A percentile compares a stretch with the other conserved stretches of the same genome.
phyloP scores from a whole-genome alignment of 1,140 invertebrate genomes.

The Euura lappo region DNA sequence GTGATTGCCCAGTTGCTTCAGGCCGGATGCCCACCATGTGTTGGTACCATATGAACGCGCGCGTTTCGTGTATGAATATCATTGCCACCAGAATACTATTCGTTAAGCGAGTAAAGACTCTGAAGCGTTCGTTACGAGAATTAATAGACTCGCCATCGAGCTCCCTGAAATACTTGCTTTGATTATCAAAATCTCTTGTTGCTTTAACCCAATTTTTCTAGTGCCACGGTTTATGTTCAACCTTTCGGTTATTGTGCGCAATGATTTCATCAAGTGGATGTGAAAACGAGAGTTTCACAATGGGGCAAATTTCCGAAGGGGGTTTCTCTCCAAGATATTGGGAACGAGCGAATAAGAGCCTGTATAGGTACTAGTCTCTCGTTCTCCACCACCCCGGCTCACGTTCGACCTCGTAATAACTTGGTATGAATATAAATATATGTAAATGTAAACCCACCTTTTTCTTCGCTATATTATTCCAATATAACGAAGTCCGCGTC shows the following conservation, averaged over 20 bases:
- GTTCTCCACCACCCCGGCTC: neutral
- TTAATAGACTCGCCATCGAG: conserved; percentile 27
- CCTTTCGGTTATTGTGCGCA: too few relatives aligned
- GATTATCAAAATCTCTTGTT: conserved; percentile 2
- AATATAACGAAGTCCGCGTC: conserved; percentile 23
- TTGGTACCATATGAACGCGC: too few relatives aligned
- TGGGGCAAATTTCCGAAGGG: neutral
- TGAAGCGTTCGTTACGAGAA: conserved; percentile 37
- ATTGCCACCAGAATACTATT: conserved; percentile 31
- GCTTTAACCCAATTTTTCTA: neutral
- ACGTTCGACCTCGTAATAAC: conserved; percentile 18
- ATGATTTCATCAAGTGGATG: too few relatives aligned
- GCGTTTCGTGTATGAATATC: conserved; percentile 2
- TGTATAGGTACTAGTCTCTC: neutral
- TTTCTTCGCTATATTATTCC: conserved; percentile 10
- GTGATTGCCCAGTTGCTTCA: conserved; percentile 34
- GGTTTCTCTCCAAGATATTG: neutral
- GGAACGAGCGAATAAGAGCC: neutral
- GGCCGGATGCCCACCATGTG: neutral
- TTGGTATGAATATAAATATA: conserved; percentile 33
- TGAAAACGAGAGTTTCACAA: neutral
- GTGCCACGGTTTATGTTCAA: too few relatives aligned
- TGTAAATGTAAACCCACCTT: conserved; percentile 27
- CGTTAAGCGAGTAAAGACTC: conserved; percentile 26
- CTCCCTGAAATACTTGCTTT: conserved; percentile 8